phyloP scores from a whole-genome alignment of 1,140 invertebrate genomes.

The Leptopilina boulardi region DNA sequence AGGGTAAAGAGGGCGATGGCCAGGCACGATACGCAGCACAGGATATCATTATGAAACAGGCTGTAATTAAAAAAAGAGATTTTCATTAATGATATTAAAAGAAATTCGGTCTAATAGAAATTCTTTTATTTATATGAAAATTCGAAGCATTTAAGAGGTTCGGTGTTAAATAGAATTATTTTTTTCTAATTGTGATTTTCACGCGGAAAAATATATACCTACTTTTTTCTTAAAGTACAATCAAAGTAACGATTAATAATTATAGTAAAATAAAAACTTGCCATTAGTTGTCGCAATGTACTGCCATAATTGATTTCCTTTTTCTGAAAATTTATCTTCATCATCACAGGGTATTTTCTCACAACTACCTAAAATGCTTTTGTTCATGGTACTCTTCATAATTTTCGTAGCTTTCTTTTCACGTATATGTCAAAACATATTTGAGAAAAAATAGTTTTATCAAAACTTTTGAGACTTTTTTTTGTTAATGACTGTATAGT shows the following conservation, averaged over 20 bases:
- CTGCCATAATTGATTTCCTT: not conserved
- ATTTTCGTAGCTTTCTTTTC: too few species aligned
- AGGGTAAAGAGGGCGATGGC: conserved; percentile 76
- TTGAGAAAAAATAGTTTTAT: too few species aligned
- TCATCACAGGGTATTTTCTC: not conserved
- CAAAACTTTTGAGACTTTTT: too few species aligned
- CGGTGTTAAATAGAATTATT: too few species aligned
- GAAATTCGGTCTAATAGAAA: not conserved
- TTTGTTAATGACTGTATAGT: too few species aligned
- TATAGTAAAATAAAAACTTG: not conserved
- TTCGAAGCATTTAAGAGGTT: too few species aligned
- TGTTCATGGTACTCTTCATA: not conserved
- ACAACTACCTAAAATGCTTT: not conserved
- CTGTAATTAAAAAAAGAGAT: conserved; percentile 51
- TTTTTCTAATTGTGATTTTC: too few species aligned
- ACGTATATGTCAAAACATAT: too few species aligned
- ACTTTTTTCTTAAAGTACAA: too few species aligned
- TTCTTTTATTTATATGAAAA: too few species aligned
- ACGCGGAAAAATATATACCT: too few species aligned
- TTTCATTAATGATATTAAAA: not conserved
- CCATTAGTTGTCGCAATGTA: not conserved
- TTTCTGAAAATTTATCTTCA: not conserved
- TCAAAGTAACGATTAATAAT: too few species aligned
- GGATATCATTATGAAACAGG: conserved; percentile 65
- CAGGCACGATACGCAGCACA: conserved; percentile 75